Conservation (phyloP, 2,797 vertebrate genomes). For the Mormyrus proboscirostris region DNA sequence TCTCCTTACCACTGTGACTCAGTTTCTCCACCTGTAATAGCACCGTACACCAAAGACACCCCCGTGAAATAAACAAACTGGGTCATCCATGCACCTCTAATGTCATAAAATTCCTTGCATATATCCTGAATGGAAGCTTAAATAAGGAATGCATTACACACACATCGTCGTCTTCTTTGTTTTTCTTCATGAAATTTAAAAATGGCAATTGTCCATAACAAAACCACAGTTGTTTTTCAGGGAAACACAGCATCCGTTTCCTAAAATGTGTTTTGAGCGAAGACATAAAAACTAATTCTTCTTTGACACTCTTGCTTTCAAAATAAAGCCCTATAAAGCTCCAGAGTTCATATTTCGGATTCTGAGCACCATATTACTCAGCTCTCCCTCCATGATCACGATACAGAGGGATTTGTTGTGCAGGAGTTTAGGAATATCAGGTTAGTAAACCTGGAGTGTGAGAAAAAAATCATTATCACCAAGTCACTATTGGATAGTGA, state of each 20-base stretch:
- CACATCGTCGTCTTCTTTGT: background rate
- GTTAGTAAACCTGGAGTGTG: background rate
- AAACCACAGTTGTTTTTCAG: background rate
- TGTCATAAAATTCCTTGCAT: background rate
- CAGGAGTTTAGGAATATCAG: background rate
- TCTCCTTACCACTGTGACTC: background rate
- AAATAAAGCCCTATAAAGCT: background rate
- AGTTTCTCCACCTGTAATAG: background rate
- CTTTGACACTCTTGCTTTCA: background rate
- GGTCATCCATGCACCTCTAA: background rate
- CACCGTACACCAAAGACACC: background rate
- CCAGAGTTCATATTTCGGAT: background rate
- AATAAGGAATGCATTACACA: background rate
- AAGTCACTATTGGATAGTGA: background rate
- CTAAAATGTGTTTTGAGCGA: background rate
- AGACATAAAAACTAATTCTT: background rate
- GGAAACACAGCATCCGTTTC: background rate
- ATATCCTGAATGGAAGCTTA: background rate
- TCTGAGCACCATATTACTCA: background rate
- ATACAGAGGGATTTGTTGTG: background rate
- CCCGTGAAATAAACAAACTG: background rate
- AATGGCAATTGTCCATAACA: background rate
- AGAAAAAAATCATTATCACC: background rate
- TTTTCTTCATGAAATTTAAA: background rate
- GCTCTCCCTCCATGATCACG: background rate